Evolutionary conservation across 2,797 vertebrate genomes (phyloP).

Genomic region (Acanthurus lineatus): DNA sequence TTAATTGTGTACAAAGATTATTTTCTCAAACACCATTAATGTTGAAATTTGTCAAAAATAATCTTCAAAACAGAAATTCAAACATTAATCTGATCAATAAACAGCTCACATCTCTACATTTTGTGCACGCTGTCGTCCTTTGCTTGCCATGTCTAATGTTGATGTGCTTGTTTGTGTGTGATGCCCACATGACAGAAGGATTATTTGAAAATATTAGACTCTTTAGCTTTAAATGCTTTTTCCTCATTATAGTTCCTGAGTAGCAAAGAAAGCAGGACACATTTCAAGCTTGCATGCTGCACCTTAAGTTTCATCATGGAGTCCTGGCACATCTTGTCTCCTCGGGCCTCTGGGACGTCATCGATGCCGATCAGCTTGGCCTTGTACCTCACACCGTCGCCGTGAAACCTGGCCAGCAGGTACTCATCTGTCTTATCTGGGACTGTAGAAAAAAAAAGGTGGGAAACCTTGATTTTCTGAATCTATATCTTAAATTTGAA

Average conservation of each 20-base stretch:
- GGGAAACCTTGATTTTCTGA: background rate
- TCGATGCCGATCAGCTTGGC: conserved; percentile 97
- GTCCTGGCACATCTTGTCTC: conserved; percentile 99
- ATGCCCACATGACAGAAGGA: background rate
- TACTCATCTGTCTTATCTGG: conserved; percentile 95
- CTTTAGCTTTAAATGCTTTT: background rate
- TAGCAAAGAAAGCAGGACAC: background rate
- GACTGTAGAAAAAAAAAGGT: conserved; percentile 69
- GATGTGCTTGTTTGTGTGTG: too few species aligned
- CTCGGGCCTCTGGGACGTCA: conserved; percentile 94
- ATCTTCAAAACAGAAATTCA: too few species aligned
- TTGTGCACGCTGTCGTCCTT: background rate
- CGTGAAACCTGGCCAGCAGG: conserved; percentile 94
- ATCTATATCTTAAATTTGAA: background rate
- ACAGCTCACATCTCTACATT: background rate
- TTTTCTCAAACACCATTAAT: too few species aligned
- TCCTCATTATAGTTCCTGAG: background rate
- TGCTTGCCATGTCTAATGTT: background rate
- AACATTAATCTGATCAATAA: background rate
- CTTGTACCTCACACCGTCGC: conserved; percentile 96
- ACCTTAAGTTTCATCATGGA: conserved; percentile 99
- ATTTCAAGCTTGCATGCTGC: background rate
- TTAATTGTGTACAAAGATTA: too few species aligned
- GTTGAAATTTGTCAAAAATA: too few species aligned
- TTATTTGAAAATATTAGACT: background rate